A percentile compares a stretch with the other conserved stretches of the same genome.
These are phyloP conservation scores for Anniella stebbinsi DNA, from an alignment of 2,797 vertebrate species.

Conservation along the genomic window DNA sequence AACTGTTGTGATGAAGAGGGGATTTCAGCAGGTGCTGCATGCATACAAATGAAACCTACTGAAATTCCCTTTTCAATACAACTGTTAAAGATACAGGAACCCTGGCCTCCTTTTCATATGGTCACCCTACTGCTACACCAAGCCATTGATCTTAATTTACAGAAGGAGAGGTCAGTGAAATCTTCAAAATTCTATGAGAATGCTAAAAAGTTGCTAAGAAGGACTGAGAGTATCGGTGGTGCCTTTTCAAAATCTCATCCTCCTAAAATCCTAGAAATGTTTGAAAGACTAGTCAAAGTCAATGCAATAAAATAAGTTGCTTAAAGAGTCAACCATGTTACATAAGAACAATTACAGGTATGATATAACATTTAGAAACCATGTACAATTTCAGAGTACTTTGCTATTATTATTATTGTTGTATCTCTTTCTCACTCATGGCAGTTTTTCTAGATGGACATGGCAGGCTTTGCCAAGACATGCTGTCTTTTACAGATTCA, in stretches of 20 bases:
- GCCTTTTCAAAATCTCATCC: neutral
- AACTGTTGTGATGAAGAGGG: no score
- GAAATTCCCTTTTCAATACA: no score
- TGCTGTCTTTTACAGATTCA: no score
- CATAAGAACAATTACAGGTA: neutral
- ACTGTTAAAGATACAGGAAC: no score
- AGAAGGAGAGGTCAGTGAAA: neutral
- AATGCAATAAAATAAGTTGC: neutral
- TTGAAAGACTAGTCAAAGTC: neutral
- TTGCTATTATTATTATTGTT: neutral
- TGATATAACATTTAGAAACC: neutral
- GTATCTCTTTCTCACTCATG: no score
- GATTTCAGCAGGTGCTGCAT: no score
- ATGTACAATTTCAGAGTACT: neutral
- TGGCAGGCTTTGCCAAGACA: no score
- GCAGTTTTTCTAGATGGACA: no score
- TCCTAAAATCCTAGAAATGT: neutral
- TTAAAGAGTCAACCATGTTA: neutral
- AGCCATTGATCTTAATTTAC: conserved; percentile 32
- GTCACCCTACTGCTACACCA: conserved; percentile 11
- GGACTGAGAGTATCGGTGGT: neutral
- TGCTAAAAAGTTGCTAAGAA: neutral
- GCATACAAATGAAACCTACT: no score
- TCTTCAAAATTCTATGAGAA: conserved; percentile 4
- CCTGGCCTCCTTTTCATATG: no score